Evolutionary conservation across 2,113 vertebrate species (phyloP), one percentile per base, ranked within the genome.

Genomic region (Anolis sagrei): DNA sequence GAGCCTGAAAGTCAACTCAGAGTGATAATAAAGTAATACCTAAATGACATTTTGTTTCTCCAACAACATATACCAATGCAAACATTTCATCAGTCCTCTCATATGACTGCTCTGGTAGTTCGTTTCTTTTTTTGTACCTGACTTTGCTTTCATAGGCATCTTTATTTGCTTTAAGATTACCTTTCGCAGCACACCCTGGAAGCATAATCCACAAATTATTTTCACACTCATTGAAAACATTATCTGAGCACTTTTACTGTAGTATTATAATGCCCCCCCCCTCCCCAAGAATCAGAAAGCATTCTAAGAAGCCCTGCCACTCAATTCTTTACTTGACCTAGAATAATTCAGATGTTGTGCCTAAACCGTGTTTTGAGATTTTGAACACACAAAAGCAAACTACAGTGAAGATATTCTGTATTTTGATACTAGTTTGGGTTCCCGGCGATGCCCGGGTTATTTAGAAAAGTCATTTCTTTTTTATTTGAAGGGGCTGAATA

Each of bases 1-100:
- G 10, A 92, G 92, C 87, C 91, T 73, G 92, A 94, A 93, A 94
- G 89, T 90, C 94, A 93, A 93, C 93, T 93, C 91, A 13, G 3
- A 90, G 87, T 0, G 51, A 93, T 76, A 86, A 86, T 25, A 48
- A 88, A 92, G 88, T 29, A 87, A 34, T 86, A 92, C 79, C 93
- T 90, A 81, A 92, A 84, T 82, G 91, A 88, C 76, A 81, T 76
- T 92, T 81, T 49, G 1, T 83, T 87, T 93, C 61, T 82, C 81
- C 89, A 69, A 84, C 91, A 83, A 49, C 29, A 62, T 2, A 80
- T 19, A 49, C 84, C 87, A 92, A 64, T 0, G 2, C 72, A 80
- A 78, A 0, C 80, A 13, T 32, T 18, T 76, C 58, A 75, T 80
- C 61, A 81, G 66, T 48, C 49, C 21, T 2, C 58, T 36, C 32